Evolutionary conservation across 2,888 invertebrate genomes (phyloP), one percentile per base, ranked within the genome.

Genomic region (Tenthredo mesomela): DNA sequence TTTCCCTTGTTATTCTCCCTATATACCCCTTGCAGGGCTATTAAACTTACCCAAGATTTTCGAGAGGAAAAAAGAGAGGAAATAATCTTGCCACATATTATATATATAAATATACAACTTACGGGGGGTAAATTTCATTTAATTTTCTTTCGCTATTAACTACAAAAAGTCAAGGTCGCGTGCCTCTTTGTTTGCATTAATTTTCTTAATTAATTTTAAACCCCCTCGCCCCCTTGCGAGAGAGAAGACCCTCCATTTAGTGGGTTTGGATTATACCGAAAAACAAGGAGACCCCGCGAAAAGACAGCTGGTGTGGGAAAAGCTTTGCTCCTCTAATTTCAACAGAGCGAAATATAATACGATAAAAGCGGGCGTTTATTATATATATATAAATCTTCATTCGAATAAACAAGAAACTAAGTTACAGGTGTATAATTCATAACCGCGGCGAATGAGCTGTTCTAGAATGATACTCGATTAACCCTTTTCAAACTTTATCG

Each of bases 101-200:
- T 15, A 15, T 43, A 47, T 0, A 47, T 47, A 47, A 4, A 4
- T 33, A 47, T 47, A 47, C 12, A 15, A 47, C 15, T 7, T 54
- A n/a, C 21, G 65, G 21, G 21, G 29, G 15, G 2, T 9, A 25
- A 61, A 61, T 61, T 21, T 12, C 10, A 61, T 61, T 61, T 25
- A 10, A 61, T 61, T 61, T 61, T 61, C 61, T 61, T 61, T 21
- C 10, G 3, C 61, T 61, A 10, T n/a, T n/a, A 61, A 61, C 25
- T 77, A 9, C 77, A 50, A 33, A 50, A 4, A 50, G 15, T 54
- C 18, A 77, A 54, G 10, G 21, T 37, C 50, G 50, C 18, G 50
- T 54, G 18, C 77, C 77, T 50, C 77, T 33, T 54, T 54, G 50
- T 77, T 77, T 54, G 77, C 77, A 77, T 77, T 25, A 77, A 77